Percentiles rank a stretch among this genome's conserved stretches.
Evolutionary conservation across 1,140 invertebrate species (phyloP).

Genomic region (Ericerus pela): DNA sequence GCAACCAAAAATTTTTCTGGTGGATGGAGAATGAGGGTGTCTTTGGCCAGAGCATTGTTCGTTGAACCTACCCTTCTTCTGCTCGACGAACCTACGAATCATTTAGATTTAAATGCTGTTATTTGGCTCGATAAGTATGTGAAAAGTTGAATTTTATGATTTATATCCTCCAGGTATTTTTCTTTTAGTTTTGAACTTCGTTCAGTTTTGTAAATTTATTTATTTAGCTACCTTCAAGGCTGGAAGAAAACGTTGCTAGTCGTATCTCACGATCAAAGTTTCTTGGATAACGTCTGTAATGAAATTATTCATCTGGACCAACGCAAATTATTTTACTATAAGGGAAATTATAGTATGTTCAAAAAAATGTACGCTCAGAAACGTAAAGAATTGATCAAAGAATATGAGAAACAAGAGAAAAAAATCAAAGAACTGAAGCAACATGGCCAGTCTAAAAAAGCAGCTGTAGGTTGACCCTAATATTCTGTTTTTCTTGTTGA

Average conservation of each 20-base stretch:
- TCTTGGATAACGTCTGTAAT: constrained; percentile 97
- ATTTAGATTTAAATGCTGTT: constrained; percentile 91
- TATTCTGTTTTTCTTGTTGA: neutral
- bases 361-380: constrained; percentile 98
- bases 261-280: constrained; percentile 98
- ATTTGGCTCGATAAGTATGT: constrained; percentile 96
- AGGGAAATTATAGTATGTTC: constrained; percentile 97
- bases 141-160: neutral
- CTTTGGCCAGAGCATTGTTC: constrained; percentile 74
- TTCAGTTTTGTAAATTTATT: neutral
- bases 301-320: constrained; percentile 95
- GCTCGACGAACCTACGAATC: constrained; percentile 92
- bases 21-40: constrained; percentile 98
- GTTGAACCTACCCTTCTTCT: constrained; percentile 87
- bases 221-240: constrained; percentile 69
- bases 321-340: constrained; percentile 90
- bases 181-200: constrained; percentile 8
- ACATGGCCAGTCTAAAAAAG: constrained; percentile 86
- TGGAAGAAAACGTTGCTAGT: constrained; percentile 97
- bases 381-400: constrained; percentile 85
- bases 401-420: constrained; percentile 98
- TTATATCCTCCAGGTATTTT: neutral
- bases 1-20: constrained; percentile 93
- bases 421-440: constrained; percentile 84
- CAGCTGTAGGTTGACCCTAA: constrained; percentile 45